These are phyloP conservation scores for Dromaius novaehollandiae DNA, from an alignment of 2,113 vertebrate species.

Conservation along the genomic window DNA sequence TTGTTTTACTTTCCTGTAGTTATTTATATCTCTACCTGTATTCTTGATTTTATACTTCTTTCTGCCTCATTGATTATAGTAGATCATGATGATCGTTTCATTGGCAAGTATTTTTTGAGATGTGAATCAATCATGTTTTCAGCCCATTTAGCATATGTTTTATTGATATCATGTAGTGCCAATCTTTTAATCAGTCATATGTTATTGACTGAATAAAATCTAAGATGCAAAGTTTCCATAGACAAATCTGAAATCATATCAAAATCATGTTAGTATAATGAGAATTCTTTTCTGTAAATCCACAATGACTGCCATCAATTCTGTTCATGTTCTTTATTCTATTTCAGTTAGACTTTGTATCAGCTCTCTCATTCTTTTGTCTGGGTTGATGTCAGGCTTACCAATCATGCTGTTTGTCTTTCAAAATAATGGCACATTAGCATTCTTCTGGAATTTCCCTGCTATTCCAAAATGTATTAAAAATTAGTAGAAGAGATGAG, in stretches of 20 bases:
- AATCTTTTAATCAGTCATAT: conserved; percentile 6
- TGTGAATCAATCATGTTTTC: neutral
- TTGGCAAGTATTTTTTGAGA: neutral
- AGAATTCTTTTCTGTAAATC: conserved; percentile 16
- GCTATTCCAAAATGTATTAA: conserved; percentile 53
- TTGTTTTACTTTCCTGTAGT: neutral
- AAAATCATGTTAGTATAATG: neutral
- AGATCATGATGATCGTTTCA: neutral
- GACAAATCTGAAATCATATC: neutral
- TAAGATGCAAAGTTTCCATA: neutral
- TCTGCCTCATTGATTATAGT: neutral
- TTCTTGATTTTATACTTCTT: neutral
- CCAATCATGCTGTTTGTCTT: neutral
- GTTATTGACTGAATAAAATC: neutral
- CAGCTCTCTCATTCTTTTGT: neutral
- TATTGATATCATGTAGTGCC: neutral
- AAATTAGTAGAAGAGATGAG: conserved; percentile 20
- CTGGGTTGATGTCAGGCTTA: neutral
- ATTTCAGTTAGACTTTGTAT: neutral
- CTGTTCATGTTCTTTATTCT: neutral
- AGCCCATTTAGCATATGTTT: conserved; percentile 2
- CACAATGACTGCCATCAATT: neutral
- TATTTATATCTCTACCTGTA: neutral
- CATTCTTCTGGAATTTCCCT: conserved; percentile 23
- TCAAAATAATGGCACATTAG: conserved; percentile 18